Base-by-base conservation (phyloP, 2,888 invertebrate genomes). In the Luperina nickerlii region DNA sequence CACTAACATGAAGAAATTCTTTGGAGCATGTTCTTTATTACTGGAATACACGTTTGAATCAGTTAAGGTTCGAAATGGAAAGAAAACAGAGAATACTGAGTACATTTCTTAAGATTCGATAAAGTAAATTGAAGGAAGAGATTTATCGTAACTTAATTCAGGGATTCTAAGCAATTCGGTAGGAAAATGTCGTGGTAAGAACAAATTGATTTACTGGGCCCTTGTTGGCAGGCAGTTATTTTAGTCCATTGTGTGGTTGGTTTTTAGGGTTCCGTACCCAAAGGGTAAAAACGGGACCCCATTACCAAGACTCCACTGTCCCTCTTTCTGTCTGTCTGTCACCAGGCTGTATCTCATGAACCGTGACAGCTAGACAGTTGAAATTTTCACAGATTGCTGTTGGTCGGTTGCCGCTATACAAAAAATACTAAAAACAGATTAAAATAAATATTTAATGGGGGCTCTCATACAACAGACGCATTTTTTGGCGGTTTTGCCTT, bases 81-180 rank as follows among this genome's bases (percentile, higher is more conserved):
- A 27, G 76, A 79, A 87, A 85, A 85, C 57, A 84, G 15, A 45
- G 73, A 57, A 42, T 54, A 63, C 42, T 32, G 57, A 67, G 66
- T 32, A 72, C 51, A 38, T 77, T 71, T 63, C n/a, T 60, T 51
- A 48, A 2, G 69, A 77, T 75, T 81, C 72, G 75, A 81, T 87
- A 87, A 85, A 87, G 74, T 85, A 85, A 85, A 87, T 85, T 85
- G 81, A 9, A 63, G n/a, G 57, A 15, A 85, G 65, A 85, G 85
- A 87, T 87, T 87, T 85, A 87, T 77, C 65, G 85, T 77, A 60
- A 85, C 74, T 81, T 87, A 85, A 85, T 85, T 85, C 85, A 60
- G 66, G 74, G 74, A 13, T 42, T 74, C 68, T 75, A 60, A 87
- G 75, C 71, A 75, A 73, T 81, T 77, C 60, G 11, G 27, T 54